Conservation (phyloP, 1,140 invertebrate genomes). For the Oncopeltus fasciatus region DNA sequence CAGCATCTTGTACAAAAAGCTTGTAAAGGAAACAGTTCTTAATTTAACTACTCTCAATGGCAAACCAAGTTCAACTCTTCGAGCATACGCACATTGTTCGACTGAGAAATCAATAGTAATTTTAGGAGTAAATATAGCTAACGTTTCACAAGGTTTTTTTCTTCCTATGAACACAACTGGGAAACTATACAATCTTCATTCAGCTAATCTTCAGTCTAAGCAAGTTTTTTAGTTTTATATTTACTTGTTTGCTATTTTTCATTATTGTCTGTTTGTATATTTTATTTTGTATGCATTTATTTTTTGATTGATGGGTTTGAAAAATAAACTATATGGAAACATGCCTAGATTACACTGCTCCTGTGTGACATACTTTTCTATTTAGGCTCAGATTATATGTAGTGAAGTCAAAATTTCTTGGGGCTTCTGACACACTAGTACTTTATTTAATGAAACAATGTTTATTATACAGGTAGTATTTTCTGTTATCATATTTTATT, state of each 20-base stretch:
- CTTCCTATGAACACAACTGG: constrained; percentile 10
- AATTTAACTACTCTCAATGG: not conserved
- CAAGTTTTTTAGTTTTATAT: not conserved
- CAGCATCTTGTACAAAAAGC: constrained; percentile 2
- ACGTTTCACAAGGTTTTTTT: not conserved
- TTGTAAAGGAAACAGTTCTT: constrained; percentile 8
- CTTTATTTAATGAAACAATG: too few species aligned
- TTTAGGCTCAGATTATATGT: too few species aligned
- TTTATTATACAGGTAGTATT: too few species aligned
- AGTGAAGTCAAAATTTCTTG: too few species aligned
- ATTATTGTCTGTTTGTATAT: too few species aligned
- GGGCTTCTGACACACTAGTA: too few species aligned
- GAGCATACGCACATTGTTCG: constrained; percentile 13
- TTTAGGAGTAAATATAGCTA: constrained; percentile 11
- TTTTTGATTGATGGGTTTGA: too few species aligned
- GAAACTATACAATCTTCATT: constrained; percentile 1
- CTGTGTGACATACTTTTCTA: too few species aligned
- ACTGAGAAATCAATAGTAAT: not conserved
- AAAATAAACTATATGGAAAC: too few species aligned
- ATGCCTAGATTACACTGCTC: too few species aligned
- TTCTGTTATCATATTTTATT: too few species aligned
- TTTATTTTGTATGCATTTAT: too few species aligned
- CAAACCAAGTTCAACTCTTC: not conserved
- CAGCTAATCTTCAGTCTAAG: constrained; percentile 3
- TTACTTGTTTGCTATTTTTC: not conserved